A percentile compares a stretch with the other conserved stretches of the same genome.
Evolutionary conservation across 2,888 invertebrate genomes (phyloP).

Genomic region (Brachyopa scutellaris): DNA sequence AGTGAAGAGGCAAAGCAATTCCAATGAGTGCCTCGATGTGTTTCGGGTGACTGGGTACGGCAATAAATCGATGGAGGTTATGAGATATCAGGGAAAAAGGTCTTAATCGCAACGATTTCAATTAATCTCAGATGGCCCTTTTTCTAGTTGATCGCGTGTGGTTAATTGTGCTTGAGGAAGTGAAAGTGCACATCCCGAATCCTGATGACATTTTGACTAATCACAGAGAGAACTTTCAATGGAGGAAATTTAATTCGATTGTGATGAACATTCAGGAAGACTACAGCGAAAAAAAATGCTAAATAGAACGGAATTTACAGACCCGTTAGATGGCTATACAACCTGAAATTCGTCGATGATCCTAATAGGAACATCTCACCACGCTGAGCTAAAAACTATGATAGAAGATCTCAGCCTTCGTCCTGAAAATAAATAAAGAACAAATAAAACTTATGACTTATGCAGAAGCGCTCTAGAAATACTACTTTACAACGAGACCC

Average conservation of each 20-base stretch:
- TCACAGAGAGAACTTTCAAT: not conserved
- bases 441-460: too few species aligned
- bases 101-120: conserved; percentile 27
- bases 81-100: conserved; percentile 29
- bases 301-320: too few species aligned
- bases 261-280: not conserved
- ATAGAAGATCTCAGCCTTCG: too few species aligned
- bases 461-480: too few species aligned
- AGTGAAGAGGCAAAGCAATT: conserved; percentile 42
- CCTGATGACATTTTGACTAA: conserved; percentile 18
- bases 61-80: conserved; percentile 25
- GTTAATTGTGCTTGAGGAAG: conserved; percentile 9
- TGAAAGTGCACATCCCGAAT: conserved; percentile 42
- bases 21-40: not conserved
- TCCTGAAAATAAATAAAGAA: too few species aligned
- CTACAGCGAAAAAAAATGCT: too few species aligned
- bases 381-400: too few species aligned
- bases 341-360: too few species aligned
- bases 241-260: not conserved
- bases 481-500: too few species aligned
- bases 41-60: conserved; percentile 30
- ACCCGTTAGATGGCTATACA: too few species aligned
- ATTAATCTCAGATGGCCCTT: conserved; percentile 55
- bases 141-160: conserved; percentile 11
- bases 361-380: too few species aligned